phyloP scores from a whole-genome alignment of 2,888 invertebrate genomes.

The Spisula subtruncata region DNA sequence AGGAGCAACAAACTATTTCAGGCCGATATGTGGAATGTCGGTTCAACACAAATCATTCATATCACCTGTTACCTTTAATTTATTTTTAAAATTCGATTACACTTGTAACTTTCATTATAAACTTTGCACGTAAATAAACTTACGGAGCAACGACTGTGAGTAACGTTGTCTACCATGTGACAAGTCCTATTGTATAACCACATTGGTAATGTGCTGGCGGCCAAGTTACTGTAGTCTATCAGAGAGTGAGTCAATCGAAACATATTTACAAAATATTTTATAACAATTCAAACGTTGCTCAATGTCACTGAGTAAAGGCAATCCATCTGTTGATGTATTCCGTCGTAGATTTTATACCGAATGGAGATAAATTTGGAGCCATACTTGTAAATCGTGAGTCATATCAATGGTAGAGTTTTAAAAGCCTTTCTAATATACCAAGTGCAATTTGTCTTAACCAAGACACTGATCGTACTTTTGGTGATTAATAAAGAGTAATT shows the following conservation, averaged over 20 bases:
- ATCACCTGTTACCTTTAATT: slow-evolving; percentile 68
- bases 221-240: slow-evolving; percentile 48
- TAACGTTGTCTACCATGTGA: slow-evolving; percentile 50
- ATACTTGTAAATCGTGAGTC: slow-evolving; percentile 13
- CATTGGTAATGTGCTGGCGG: slow-evolving; percentile 44
- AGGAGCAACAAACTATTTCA: slow-evolving; percentile 54
- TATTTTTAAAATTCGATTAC: slow-evolving; percentile 73
- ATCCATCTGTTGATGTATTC: slow-evolving; percentile 41
- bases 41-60: slow-evolving; percentile 51
- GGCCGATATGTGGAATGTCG: slow-evolving; percentile 61
- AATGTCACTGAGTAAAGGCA: slow-evolving; percentile 38
- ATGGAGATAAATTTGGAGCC: slow-evolving; percentile 24
- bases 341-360: background rate
- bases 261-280: slow-evolving; percentile 60
- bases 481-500: background rate
- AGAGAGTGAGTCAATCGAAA: slow-evolving; percentile 65
- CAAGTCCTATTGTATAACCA: slow-evolving; percentile 55
- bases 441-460: background rate
- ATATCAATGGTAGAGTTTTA: background rate
- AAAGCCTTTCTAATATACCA: background rate
- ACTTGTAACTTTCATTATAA: slow-evolving; percentile 55
- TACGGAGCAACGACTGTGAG: slow-evolving; percentile 48
- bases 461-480: background rate
- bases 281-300: slow-evolving; percentile 50
- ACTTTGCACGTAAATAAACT: slow-evolving; percentile 59